These are phyloP conservation scores for Hypomecis atomaria DNA, from an alignment of 2,888 invertebrate species.

Conservation along the genomic window DNA sequence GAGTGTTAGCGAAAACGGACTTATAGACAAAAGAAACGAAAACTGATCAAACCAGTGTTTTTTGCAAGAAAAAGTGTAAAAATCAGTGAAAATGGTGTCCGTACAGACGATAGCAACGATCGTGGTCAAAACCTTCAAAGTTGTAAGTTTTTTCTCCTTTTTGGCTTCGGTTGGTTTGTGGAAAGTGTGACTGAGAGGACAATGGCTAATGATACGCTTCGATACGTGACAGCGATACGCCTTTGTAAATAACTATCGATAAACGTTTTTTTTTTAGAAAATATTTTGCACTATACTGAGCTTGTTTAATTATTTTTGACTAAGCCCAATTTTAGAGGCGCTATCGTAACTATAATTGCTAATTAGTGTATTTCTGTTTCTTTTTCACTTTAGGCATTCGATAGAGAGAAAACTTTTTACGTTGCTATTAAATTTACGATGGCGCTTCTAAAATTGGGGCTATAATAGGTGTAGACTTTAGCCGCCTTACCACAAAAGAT, in stretches of 20 bases:
- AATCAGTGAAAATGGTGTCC: constrained; percentile 88
- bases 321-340: no score
- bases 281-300: no score
- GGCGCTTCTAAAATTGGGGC: no score
- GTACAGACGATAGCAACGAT: constrained; percentile 92
- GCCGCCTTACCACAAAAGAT: no score
- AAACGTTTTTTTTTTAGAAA: neutral
- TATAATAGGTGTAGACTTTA: no score
- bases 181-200: constrained; percentile 40
- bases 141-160: constrained; percentile 86
- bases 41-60: constrained; percentile 34
- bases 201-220: constrained; percentile 33
- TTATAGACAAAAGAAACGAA: constrained; percentile 59
- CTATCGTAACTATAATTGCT: no score
- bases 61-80: constrained; percentile 42
- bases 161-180: constrained; percentile 26
- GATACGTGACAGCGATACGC: constrained; percentile 36
- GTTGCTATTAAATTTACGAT: no score
- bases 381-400: no score
- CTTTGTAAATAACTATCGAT: constrained; percentile 25
- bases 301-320: no score
- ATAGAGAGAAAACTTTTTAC: no score
- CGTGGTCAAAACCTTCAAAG: constrained; percentile 91
- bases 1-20: constrained; percentile 66
- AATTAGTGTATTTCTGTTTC: no score